Conservation (phyloP, 2,888 invertebrate species). For the Meteorus colon region DNA sequence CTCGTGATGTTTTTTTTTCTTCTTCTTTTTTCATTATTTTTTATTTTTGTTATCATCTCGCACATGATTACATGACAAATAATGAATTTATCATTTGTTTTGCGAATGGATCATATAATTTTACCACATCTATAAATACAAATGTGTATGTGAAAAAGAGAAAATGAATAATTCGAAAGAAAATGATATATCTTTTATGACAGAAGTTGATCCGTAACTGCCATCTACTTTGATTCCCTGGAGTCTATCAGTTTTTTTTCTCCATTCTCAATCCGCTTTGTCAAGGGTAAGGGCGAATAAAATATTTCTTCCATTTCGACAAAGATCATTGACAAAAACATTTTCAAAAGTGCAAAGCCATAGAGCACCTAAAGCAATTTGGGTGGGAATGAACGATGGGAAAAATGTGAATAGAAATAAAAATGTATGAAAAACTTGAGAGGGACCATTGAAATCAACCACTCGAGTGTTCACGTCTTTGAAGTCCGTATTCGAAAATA, state of each 20-base stretch:
- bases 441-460: conserved; percentile 7
- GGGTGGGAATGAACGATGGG: no score
- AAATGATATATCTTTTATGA: background rate
- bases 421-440: background rate
- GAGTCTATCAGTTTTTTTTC: background rate
- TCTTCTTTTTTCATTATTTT: background rate
- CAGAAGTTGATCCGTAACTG: background rate
- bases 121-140: background rate
- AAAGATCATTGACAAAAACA: background rate
- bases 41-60: background rate
- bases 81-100: background rate
- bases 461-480: conserved; percentile 10
- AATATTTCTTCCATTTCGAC: background rate
- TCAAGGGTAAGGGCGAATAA: background rate
- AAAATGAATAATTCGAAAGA: background rate
- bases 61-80: background rate
- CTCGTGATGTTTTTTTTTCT: background rate
- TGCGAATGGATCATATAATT: background rate
- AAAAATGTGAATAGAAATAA: background rate
- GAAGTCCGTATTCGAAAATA: conserved; percentile 21
- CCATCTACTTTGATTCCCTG: background rate
- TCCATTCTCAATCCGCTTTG: background rate
- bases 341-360: background rate
- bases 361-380: no score
- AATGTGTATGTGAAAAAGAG: background rate